These are phyloP conservation scores for Leucosticte australis DNA, from an alignment of 2,113 vertebrate species.

Conservation along the genomic window DNA sequence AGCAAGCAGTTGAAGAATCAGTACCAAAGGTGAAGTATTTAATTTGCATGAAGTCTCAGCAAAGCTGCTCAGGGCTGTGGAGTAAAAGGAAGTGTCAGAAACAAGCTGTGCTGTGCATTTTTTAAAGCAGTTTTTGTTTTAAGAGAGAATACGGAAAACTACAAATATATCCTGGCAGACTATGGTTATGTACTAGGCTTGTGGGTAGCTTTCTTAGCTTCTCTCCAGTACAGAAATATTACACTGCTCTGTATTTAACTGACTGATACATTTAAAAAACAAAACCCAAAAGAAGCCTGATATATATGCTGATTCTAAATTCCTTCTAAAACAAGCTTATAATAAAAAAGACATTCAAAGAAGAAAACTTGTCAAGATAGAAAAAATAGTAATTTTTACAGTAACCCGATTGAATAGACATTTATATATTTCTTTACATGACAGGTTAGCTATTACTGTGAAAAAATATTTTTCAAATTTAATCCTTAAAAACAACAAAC, in stretches of 20 bases:
- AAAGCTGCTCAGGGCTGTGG: not conserved
- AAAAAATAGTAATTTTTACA: not conserved
- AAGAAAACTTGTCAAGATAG: not conserved
- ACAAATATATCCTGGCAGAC: not conserved
- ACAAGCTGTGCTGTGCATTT: not conserved
- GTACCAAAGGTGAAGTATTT: not conserved
- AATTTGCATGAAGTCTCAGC: not conserved
- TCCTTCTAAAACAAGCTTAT: not conserved
- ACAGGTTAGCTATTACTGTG: not conserved
- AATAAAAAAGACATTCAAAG: not conserved
- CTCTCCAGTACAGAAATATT: not conserved
- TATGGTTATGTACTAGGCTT: not conserved
- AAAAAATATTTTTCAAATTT: conserved; percentile 24
- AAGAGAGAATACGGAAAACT: not conserved
- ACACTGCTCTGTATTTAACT: not conserved
- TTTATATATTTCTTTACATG: not conserved
- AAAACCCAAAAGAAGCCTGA: not conserved
- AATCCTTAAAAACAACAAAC: not conserved
- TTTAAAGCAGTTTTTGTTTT: not conserved
- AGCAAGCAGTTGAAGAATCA: not conserved
- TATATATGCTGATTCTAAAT: not conserved
- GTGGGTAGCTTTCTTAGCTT: not conserved
- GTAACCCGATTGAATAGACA: not conserved
- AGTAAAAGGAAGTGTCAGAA: not conserved
- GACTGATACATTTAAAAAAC: not conserved